Evolutionary conservation across 30 jellyfish, hydroid and myxozoan genomes (phyloP).

Genomic region (Nemopilema nomurai): DNA sequence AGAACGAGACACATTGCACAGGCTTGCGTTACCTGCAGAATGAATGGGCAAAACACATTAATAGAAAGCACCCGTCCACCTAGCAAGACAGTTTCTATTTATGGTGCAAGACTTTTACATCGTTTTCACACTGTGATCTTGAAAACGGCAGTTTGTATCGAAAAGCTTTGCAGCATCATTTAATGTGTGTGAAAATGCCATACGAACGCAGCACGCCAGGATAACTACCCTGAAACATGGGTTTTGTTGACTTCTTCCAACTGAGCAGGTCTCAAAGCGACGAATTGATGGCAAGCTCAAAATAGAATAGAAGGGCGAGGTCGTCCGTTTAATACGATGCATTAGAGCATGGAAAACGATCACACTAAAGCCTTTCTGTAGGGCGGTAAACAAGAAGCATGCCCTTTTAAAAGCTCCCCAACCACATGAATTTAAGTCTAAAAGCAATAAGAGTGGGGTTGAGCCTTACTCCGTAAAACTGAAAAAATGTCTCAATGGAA

Average conservation of each 20-base stretch:
- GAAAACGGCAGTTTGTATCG: background rate
- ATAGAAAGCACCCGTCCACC: background rate
- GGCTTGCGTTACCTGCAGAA: slow-evolving; percentile 78
- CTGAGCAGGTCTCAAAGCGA: background rate
- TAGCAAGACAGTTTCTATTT: no score
- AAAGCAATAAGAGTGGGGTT: no score
- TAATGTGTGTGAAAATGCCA: background rate
- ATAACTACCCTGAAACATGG: background rate
- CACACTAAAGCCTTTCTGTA: no score
- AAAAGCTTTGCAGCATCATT: background rate
- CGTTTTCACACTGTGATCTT: background rate
- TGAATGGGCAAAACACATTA: background rate
- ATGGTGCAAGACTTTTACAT: no score
- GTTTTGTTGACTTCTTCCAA: background rate
- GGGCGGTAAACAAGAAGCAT: no score
- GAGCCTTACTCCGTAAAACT: slow-evolving; percentile 94
- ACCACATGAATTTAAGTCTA: no score
- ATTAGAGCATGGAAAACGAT: no score
- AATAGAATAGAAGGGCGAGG: background rate
- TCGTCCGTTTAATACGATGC: no score
- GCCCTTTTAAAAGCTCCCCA: no score
- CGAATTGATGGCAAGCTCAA: background rate
- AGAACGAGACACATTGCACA: slow-evolving; percentile 86
- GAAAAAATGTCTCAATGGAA: slow-evolving; percentile 71
- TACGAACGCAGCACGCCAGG: background rate